Percentiles rank a stretch among this genome's conserved stretches.
These are phyloP conservation scores for Ariopsis seemanni DNA, from an alignment of 2,113 vertebrate genomes.

Conservation along the genomic window DNA sequence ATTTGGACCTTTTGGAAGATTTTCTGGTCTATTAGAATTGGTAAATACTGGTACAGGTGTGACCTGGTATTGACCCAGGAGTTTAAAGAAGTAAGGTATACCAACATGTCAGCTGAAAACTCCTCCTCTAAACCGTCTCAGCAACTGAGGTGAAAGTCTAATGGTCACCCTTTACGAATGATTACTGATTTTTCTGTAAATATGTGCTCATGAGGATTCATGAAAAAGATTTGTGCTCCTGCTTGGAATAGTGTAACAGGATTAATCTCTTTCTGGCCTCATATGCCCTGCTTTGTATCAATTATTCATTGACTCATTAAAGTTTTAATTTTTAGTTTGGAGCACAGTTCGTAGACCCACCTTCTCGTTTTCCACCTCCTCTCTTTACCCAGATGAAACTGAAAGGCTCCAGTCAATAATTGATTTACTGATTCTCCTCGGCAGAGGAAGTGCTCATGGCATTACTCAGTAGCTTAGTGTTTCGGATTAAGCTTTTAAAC, in stretches of 20 bases:
- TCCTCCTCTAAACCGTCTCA: neutral
- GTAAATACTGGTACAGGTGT: neutral
- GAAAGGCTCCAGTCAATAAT: slow-evolving; percentile 11
- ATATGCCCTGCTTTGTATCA: neutral
- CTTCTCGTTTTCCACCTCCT: neutral
- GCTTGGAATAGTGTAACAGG: neutral
- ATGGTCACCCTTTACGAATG: neutral
- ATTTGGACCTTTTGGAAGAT: neutral
- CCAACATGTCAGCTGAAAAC: neutral
- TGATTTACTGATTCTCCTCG: slow-evolving; percentile 49
- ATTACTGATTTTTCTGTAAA: neutral
- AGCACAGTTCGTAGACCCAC: neutral
- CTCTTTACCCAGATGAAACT: neutral
- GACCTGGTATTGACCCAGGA: neutral
- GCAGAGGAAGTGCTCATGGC: slow-evolving; percentile 18
- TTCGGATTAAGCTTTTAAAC: neutral
- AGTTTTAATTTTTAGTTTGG: neutral
- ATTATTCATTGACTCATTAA: neutral
- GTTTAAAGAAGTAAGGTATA: neutral
- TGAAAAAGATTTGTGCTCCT: neutral
- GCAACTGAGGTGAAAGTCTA: neutral
- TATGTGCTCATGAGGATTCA: neutral
- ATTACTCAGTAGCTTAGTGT: neutral
- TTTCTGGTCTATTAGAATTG: neutral
- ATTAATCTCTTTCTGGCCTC: neutral